phyloP scores from a whole-genome alignment of 2,888 invertebrate species.

The Hydraecia micacea region DNA sequence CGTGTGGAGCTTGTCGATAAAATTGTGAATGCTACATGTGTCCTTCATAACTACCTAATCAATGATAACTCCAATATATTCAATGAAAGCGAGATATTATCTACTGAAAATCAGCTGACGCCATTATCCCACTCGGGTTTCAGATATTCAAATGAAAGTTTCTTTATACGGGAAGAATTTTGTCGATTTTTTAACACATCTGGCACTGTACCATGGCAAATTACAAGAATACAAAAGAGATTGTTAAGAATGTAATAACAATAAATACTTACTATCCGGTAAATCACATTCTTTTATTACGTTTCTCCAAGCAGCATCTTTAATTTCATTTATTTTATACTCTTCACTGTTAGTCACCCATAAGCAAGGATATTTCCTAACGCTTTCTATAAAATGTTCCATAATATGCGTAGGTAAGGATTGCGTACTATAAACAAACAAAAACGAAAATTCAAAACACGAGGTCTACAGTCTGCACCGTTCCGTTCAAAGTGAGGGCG shows the following conservation, averaged over 20 bases:
- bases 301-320: neutral
- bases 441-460: neutral
- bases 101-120: too few species aligned
- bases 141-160: too few species aligned
- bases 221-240: neutral
- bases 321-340: neutral
- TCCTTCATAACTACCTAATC: too few species aligned
- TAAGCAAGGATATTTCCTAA: slow-evolving; percentile 3
- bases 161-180: neutral
- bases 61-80: too few species aligned
- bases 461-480: neutral
- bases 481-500: neutral
- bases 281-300: neutral
- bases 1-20: too few species aligned
- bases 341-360: neutral
- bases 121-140: too few species aligned
- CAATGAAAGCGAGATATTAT: too few species aligned
- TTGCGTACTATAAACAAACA: neutral
- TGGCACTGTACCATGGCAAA: neutral
- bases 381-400: neutral
- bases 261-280: too few species aligned
- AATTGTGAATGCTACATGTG: too few species aligned
- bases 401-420: neutral
- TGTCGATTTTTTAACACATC: neutral
- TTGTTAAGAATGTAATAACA: too few species aligned